Evolutionary conservation across 2,797 vertebrate genomes (phyloP).

Genomic region (Todus mexicanus): DNA sequence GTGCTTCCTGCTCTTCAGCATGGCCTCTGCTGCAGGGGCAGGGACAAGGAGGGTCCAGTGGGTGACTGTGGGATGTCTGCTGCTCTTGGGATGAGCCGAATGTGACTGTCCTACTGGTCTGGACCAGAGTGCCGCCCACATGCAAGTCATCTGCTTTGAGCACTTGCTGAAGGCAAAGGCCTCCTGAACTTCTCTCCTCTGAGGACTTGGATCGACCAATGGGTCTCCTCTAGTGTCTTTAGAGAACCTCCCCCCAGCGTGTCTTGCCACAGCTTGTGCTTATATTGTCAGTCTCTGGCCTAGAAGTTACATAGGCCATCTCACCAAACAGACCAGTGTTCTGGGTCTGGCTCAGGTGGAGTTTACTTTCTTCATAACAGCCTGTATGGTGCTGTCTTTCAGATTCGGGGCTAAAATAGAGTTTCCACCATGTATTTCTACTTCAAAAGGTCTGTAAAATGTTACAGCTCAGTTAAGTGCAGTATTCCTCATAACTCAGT

Average conservation of each 20-base stretch:
- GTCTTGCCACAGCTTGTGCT: neutral
- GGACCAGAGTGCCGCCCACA: neutral
- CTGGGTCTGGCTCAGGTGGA: too few species aligned
- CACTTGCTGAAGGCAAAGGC: too few species aligned
- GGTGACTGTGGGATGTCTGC: neutral
- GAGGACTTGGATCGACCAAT: fast-evolving
- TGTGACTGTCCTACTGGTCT: neutral
- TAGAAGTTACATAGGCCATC: neutral
- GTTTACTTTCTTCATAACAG: neutral
- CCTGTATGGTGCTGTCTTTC: neutral
- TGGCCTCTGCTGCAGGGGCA: neutral
- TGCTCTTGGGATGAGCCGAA: fast-evolving
- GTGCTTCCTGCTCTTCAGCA: neutral
- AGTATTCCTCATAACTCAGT: neutral
- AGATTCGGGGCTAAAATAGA: neutral
- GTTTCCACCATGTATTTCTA: neutral
- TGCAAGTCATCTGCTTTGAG: neutral
- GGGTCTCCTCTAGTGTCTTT: neutral
- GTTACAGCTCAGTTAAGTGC: too few species aligned
- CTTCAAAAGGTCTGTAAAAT: neutral
- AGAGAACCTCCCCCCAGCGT: neutral
- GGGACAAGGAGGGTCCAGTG: neutral
- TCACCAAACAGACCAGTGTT: too few species aligned
- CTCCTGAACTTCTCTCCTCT: neutral
- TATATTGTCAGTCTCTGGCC: neutral